phyloP scores from a whole-genome alignment of 2,113 vertebrate genomes.

The Pedetes capensis region DNA sequence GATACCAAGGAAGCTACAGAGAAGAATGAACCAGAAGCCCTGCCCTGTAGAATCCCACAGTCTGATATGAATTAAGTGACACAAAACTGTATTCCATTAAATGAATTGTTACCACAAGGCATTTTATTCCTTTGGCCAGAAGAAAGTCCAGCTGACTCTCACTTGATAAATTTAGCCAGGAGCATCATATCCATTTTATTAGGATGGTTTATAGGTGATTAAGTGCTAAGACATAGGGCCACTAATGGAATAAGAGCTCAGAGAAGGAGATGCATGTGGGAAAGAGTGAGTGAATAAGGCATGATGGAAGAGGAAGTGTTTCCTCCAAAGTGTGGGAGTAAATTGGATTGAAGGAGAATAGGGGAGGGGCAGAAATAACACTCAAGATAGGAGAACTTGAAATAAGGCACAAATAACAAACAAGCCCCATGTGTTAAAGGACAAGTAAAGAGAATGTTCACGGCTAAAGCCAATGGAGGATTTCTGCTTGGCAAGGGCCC shows the following conservation, averaged over 20 bases:
- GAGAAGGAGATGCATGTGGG: slow-evolving; percentile 17
- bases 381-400: neutral
- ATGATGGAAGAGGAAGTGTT: neutral
- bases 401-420: neutral
- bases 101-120: slow-evolving; percentile 39
- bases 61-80: slow-evolving; percentile 32
- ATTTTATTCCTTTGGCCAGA: slow-evolving; percentile 52
- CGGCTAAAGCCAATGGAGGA: neutral
- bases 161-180: slow-evolving; percentile 63
- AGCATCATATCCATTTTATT: slow-evolving; percentile 62
- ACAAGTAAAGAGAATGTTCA: neutral
- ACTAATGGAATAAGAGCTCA: slow-evolving; percentile 37
- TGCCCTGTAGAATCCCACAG: neutral
- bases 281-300: neutral
- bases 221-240: slow-evolving; percentile 44
- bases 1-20: neutral
- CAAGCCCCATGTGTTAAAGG: neutral
- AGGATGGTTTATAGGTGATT: slow-evolving; percentile 52
- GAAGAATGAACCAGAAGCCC: neutral
- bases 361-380: neutral
- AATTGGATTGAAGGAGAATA: neutral
- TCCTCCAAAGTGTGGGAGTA: neutral
- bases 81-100: neutral
- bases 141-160: slow-evolving; percentile 46
- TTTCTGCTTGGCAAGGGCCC: neutral